Evolutionary conservation across 2,797 vertebrate species (phyloP).

Genomic region (Esox lucius): DNA sequence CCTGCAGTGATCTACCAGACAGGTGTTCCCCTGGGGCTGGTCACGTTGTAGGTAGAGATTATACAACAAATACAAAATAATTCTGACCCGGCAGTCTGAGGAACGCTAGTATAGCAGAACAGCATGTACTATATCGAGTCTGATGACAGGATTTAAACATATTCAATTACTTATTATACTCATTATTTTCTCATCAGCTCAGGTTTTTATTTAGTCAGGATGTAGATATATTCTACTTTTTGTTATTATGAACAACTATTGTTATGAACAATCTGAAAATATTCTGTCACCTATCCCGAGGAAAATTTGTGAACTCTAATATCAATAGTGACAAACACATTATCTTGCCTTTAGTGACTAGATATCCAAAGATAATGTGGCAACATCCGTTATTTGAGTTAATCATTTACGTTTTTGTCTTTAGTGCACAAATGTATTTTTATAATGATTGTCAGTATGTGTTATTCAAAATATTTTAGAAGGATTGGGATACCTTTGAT

Average conservation of each 20-base stretch:
- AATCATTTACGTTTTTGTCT: no score
- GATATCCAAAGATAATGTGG: neutral
- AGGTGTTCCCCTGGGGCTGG: slow-evolving; percentile 17
- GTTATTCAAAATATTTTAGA: no score
- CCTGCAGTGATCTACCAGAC: slow-evolving; percentile 38
- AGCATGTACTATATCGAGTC: neutral
- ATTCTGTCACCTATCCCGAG: neutral
- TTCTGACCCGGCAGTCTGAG: neutral
- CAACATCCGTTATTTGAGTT: neutral
- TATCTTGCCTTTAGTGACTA: neutral
- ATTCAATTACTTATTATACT: neutral
- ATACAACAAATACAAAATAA: slow-evolving; percentile 7
- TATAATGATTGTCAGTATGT: no score
- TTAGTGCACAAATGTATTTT: no score
- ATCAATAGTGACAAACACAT: neutral
- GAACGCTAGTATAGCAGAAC: neutral
- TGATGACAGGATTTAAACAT: neutral
- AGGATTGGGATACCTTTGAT: no score
- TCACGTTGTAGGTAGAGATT: slow-evolving; percentile 14
- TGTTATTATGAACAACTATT: neutral
- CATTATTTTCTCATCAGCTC: slow-evolving; percentile 1
- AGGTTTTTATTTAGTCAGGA: neutral
- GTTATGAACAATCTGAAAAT: neutral
- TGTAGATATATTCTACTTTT: neutral
- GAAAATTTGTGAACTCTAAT: neutral